phyloP scores from a whole-genome alignment of 2,888 invertebrate species.

The Agrilus biguttatus region DNA sequence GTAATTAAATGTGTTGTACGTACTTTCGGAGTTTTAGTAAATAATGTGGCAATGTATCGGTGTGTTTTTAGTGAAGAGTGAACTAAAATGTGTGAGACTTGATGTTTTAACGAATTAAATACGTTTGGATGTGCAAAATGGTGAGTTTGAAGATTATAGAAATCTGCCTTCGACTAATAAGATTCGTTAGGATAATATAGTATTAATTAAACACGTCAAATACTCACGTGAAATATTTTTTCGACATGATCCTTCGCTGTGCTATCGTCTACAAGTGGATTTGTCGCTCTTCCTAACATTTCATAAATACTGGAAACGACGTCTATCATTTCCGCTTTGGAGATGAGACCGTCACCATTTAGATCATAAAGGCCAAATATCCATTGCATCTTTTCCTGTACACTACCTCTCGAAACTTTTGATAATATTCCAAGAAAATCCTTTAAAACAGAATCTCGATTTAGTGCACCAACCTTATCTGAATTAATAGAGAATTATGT shows the following conservation, averaged over 20 bases:
- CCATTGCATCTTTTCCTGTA: slow-evolving; percentile 79
- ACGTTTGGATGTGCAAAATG: too few relatives aligned
- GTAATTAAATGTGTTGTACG: too few relatives aligned
- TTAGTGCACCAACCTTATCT: not conserved
- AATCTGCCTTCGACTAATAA: not conserved
- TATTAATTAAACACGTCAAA: not conserved
- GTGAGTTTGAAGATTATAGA: not conserved
- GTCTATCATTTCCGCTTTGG: slow-evolving; percentile 69
- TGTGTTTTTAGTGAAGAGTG: too few relatives aligned
- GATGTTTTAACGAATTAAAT: too few relatives aligned
- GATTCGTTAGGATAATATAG: not conserved
- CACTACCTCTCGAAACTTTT: slow-evolving; percentile 67
- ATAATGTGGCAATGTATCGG: too few relatives aligned
- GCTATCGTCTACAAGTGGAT: slow-evolving; percentile 53
- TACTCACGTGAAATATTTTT: slow-evolving; percentile 67
- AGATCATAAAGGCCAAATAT: slow-evolving; percentile 78
- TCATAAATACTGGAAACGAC: slow-evolving; percentile 77
- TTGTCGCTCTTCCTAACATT: slow-evolving; percentile 67
- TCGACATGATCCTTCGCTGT: slow-evolving; percentile 76
- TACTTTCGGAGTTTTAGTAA: too few relatives aligned
- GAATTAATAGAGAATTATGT: too few relatives aligned
- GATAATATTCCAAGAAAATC: slow-evolving; percentile 75
- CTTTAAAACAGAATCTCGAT: slow-evolving; percentile 32
- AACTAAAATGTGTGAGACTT: too few relatives aligned
- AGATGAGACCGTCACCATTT: slow-evolving; percentile 74